Evolutionary conservation across 2,888 invertebrate genomes (phyloP).

Genomic region (Drosophila mulleri): DNA sequence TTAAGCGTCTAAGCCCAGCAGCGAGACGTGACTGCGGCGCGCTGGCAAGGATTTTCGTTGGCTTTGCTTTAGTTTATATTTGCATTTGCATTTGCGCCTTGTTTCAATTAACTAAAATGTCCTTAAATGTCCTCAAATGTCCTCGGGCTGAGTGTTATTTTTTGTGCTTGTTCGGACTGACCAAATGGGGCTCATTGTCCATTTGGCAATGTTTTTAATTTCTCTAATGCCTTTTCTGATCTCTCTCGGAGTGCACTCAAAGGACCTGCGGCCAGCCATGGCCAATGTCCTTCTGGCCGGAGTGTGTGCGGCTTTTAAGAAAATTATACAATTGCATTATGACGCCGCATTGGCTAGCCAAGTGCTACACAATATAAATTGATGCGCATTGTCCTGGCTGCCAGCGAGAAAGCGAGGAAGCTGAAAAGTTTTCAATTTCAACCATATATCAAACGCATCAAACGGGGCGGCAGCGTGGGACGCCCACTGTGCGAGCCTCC

Average conservation of each 20-base stretch:
- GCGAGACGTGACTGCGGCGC: constrained; percentile 64
- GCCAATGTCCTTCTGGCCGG: constrained; percentile 12
- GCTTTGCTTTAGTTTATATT: constrained; percentile 35
- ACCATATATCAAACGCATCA: constrained; percentile 69
- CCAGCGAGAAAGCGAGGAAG: constrained; percentile 10
- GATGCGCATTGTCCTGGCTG: constrained; percentile 49
- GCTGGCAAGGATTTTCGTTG: constrained; percentile 63
- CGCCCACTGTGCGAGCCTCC: constrained; percentile 37
- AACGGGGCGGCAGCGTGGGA: constrained; percentile 28
- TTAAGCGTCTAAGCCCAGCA: constrained; percentile 39
- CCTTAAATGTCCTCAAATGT: constrained; percentile 63
- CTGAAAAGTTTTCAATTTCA: constrained; percentile 69
- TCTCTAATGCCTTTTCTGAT: constrained; percentile 70
- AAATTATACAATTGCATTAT: constrained; percentile 80
- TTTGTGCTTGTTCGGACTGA: constrained; percentile 13
- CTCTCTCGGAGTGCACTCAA: constrained; percentile 22
- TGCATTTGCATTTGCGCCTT: constrained; percentile 64
- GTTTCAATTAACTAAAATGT: constrained; percentile 84
- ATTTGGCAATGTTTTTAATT: constrained; percentile 66
- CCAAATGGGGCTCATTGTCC: constrained; percentile 56
- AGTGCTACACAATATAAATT: constrained; percentile 60
- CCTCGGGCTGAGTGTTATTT: constrained; percentile 78
- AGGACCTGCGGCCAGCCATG: constrained; percentile 3
- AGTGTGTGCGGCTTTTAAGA: constrained; percentile 69
- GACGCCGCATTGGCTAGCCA: constrained; percentile 72